Evolutionary conservation across 2,888 invertebrate species (phyloP), one percentile per base, ranked within the genome.

Genomic region (Cephus runcator): DNA sequence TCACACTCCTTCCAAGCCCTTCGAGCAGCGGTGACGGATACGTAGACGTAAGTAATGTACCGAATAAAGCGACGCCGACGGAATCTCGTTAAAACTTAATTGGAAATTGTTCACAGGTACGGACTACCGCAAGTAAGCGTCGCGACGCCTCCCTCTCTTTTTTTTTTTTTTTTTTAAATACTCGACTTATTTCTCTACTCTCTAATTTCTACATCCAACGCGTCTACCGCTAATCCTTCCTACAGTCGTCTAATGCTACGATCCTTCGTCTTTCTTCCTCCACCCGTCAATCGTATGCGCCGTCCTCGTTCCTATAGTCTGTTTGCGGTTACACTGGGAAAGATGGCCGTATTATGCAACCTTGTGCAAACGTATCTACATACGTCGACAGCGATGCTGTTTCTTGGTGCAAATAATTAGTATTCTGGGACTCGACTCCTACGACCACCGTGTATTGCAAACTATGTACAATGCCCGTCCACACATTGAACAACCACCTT

Each of bases 331-430:
- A 23, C 6, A 56, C 23, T 6, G 23, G 9, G 56, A 56, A 56
- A 56, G 56, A 56, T 56, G 56, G 56, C 23, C 56, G 23, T 56
- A 56, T 56, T 56, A 56, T 56, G 56, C 23, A 56, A 9, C 56
- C 23, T 23, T 56, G 23, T 56, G 56, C 56, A 56, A 56, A 56
- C 56, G 56, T 56, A 56, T 56, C 56, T 56, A 56, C 80, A 80
- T 78, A 77, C 76, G 69, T 77, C 75, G 79, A 74, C 75, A 78
- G 73, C 73, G 77, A 76, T 80, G 78, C 81, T 81, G 80, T 80
- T 79, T 77, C 79, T 56, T 73, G 76, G 73, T 77, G 81, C 79
- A 80, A 82, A 80, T 85, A 85, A 86, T 86, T 86, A 85, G 81
- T 84, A 80, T 81, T 82, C 79, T 73, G 75, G 30, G 56, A 78